Percentiles rank a stretch among this genome's conserved stretches.
Evolutionary conservation across 2,888 invertebrate species (phyloP).

Genomic region (Hedya salicella): DNA sequence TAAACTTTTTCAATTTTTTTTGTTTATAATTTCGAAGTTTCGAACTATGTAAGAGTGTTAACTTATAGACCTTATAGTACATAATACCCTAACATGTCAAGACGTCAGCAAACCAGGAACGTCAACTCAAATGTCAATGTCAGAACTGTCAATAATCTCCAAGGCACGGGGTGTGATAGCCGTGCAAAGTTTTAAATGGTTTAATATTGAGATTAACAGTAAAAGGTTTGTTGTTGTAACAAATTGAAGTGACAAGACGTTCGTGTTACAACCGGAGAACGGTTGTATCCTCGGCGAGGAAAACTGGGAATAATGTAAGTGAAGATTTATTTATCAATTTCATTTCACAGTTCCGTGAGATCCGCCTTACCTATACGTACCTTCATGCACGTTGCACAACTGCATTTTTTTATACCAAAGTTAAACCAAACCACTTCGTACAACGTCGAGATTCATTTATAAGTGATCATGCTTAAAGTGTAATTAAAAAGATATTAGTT

Average conservation of each 20-base stretch:
- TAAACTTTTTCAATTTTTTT: too few relatives aligned
- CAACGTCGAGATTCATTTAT: neutral
- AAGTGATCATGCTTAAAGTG: neutral
- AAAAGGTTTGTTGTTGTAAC: neutral
- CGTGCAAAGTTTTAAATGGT: slow-evolving; percentile 20
- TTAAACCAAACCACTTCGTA: neutral
- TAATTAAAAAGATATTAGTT: slow-evolving; percentile 5
- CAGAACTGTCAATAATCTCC: slow-evolving; percentile 3
- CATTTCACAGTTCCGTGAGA: slow-evolving; percentile 3
- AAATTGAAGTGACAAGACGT: slow-evolving; percentile 22
- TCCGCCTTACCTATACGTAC: slow-evolving; percentile 13
- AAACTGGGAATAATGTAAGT: slow-evolving; percentile 28
- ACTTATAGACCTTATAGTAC: too few relatives aligned
- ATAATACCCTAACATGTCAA: neutral
- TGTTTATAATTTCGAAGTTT: too few relatives aligned
- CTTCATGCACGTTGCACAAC: slow-evolving; percentile 38
- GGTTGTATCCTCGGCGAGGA: neutral
- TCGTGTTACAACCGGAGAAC: neutral
- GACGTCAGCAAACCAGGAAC: neutral
- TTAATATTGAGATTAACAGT: slow-evolving; percentile 1
- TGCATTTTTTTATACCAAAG: slow-evolving; percentile 15
- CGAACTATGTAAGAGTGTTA: too few relatives aligned
- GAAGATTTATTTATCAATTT: slow-evolving; percentile 8
- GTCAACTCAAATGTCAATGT: slow-evolving; percentile 17
- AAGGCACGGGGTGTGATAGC: slow-evolving; percentile 29